Base-by-base conservation (phyloP, 2,797 vertebrate genomes). In the Rhinichthys osculus region DNA sequence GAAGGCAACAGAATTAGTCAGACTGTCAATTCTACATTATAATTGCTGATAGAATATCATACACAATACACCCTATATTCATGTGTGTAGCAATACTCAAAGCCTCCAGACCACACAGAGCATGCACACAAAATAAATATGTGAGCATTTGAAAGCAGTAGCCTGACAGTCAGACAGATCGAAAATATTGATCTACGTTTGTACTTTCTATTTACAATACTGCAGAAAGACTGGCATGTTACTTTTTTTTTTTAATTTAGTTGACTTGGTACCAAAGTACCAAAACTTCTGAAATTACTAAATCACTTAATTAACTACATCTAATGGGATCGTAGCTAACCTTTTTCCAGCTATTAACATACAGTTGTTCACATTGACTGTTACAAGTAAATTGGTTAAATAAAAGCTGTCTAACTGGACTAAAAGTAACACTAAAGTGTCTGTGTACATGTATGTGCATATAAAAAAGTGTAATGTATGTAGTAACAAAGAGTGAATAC, bases 1-100 rank as follows among this genome's bases (percentile, higher is more conserved):
- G 21, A 90, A 87, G 77, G 10, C 70, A 69, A 81, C 27, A 86
- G 9, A 81, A 83, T 83, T 79, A 79, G 66, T 64, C 4, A 21
- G 52, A 71, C 14, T 42, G 21, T 16, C 62, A 67, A 62, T 52
- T 76, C 13, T 40, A 57, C 13, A 62, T 82, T 3, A 80, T 17
- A 21, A 44, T 35, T 62, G 7, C 23, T 23, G 13, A 85, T 16
- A 79, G 8, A 77, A 77, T 47, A 84, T 3, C 50, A 23, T 52
- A 10, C n/a, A 50, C 52, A 72, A 23, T 10, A 72, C 33, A 11
- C 10, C 16, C 40, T 66, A 19, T 59, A 78, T 42, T 19, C 23
- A 57, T 38, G 14, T 42, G 30, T 52, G 42, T 50, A 30, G 44
- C 27, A 52, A 78, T 10, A 4, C 76, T 78, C 30, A 78, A 62